A percentile compares a stretch with the other conserved stretches of the same genome.
Conservation (phyloP, 2,113 vertebrate genomes). For the Vulpes lagopus region DNA sequence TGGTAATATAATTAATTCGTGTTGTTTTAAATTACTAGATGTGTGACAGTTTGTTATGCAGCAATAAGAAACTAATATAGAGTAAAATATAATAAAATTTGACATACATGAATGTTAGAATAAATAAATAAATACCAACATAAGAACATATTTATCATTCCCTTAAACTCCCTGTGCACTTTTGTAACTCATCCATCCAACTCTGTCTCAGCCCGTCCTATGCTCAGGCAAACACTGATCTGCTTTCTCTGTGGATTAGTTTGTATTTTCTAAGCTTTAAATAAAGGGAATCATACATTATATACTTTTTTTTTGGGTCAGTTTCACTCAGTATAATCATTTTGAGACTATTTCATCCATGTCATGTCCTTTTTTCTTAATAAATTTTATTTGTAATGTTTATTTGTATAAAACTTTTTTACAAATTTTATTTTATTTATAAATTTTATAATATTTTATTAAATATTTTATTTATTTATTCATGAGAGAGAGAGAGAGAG, state of each 20-base stretch:
- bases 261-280: not conserved
- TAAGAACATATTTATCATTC: not conserved
- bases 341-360: conserved; percentile 10
- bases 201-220: not conserved
- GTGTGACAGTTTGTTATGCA: not conserved
- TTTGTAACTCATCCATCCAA: not conserved
- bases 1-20: not conserved
- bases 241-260: not conserved
- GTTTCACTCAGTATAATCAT: not conserved
- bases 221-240: not conserved
- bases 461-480: too few relatives aligned
- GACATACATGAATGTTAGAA: not conserved
- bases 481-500: too few relatives aligned
- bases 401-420: too few relatives aligned
- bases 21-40: not conserved
- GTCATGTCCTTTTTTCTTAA: not conserved
- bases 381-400: too few relatives aligned
- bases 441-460: too few relatives aligned
- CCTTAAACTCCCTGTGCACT: not conserved
- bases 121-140: too few relatives aligned
- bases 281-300: not conserved
- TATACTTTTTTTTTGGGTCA: not conserved
- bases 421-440: too few relatives aligned
- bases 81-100: not conserved
- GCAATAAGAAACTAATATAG: not conserved